Evolutionary conservation across 37 sponge, comb jelly and placozoan genomes (phyloP).

Genomic region (Beroe forskalii): DNA sequence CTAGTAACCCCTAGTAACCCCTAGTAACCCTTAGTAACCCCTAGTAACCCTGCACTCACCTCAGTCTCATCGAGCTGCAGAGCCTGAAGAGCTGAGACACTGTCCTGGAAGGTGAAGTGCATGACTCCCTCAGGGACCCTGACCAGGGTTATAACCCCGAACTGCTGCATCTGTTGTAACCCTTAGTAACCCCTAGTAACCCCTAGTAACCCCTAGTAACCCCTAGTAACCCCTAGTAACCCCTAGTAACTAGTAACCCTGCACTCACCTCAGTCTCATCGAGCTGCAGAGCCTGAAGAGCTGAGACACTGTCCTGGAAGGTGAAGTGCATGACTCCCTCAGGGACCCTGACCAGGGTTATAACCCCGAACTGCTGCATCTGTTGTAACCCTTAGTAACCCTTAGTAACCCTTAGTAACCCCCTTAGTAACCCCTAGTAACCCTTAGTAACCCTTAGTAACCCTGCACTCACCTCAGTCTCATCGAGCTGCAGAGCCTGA

Average conservation of each 20-base stretch:
- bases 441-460: no score
- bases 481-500: constrained; percentile 35
- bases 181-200: no score
- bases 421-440: no score
- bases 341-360: constrained; percentile 3
- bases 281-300: constrained; percentile 24
- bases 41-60: no score
- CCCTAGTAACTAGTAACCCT: no score
- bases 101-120: constrained; percentile 53
- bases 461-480: constrained; percentile 41
- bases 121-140: constrained; percentile 36
- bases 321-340: constrained; percentile 56
- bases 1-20: no score
- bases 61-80: constrained; percentile 41
- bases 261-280: constrained; percentile 52
- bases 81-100: constrained; percentile 21
- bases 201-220: no score
- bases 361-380: constrained; percentile 9
- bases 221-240: no score
- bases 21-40: no score
- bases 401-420: no score
- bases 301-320: constrained; percentile 35
- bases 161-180: constrained; percentile 16
- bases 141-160: background rate
- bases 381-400: no score